Evolutionary conservation across 2,113 vertebrate genomes (phyloP), one percentile per base, ranked within the genome.

Genomic region (Apodemus speciosus): DNA sequence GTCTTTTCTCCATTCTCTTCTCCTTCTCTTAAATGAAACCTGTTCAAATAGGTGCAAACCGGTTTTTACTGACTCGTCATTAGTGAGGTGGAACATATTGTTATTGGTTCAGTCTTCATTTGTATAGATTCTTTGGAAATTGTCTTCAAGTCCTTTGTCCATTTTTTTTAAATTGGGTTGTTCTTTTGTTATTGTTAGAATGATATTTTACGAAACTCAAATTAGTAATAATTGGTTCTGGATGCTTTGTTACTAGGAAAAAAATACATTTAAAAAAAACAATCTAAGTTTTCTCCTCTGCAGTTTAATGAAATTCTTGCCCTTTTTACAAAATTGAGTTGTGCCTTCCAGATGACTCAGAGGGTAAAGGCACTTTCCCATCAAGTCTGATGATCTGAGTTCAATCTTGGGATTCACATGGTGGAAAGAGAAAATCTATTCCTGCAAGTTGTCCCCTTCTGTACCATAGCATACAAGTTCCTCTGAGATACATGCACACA

Each of bases 141-240:
- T 86, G 38, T 80, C 58, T 72, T 81, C 35, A 80, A 62, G 13
- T 30, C 30, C 62, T 93, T 64, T 77, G 83, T 46, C 68, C 40
- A 60, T 62, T 83, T 85, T 80, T 66, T 71, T 64, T 27, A 32
- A 95, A 92, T 76, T 81, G 58, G 73, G n/a, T 62, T 80, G n/a
- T 75, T 76, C 86, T 92, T 86, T 89, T 89, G 72, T 86, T 86
- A 69, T 89, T 81, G 16, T 83, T 94, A 49, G 25, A 66, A 43
- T 76, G 35, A 58, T 83, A 93, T 72, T 92, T 94, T 83, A 66
- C 27, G 60, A 46, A 56, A 80, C 49, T 69, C 49, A 68, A 76
- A 86, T 88, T 40, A 86, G 53, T 85, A 81, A 46, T 91, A 79
- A 76, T 64, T 85, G 91, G 40, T 80, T 95, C 73, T 80, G 25